A percentile compares a stretch with the other conserved stretches of the same genome.
Conservation (phyloP, 1,140 invertebrate genomes). For the Tetragonula clypearis region DNA sequence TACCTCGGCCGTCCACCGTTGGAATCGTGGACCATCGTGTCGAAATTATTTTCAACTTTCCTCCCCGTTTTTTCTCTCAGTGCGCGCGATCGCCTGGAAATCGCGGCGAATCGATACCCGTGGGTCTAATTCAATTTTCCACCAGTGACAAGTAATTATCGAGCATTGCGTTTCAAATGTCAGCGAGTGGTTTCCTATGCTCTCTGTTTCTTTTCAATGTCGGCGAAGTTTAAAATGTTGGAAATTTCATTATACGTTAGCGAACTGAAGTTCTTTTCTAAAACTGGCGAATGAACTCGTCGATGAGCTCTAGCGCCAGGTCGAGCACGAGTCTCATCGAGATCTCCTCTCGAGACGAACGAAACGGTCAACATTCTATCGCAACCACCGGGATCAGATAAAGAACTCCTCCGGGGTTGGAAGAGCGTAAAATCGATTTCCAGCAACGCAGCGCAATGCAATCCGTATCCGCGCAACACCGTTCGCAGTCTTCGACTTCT, state of each 20-base stretch:
- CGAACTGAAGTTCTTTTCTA: not conserved
- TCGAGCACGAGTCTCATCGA: too few relatives aligned
- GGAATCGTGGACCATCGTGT: not conserved
- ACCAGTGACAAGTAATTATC: not conserved
- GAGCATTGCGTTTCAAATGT: not conserved
- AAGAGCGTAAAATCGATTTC: slow-evolving; percentile 19
- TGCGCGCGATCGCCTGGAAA: not conserved
- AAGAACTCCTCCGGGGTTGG: not conserved
- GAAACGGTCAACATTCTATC: not conserved
- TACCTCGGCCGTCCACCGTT: not conserved
- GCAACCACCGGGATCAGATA: too few relatives aligned
- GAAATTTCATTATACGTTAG: too few relatives aligned
- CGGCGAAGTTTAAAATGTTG: too few relatives aligned
- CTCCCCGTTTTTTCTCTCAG: not conserved
- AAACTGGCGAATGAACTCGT: not conserved
- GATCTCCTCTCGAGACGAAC: too few relatives aligned
- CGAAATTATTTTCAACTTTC: slow-evolving; percentile 24
- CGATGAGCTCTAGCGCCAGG: too few relatives aligned
- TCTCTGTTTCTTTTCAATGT: too few relatives aligned
- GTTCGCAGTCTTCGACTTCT: slow-evolving; percentile 2
- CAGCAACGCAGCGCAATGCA: slow-evolving; percentile 23
- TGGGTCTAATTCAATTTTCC: not conserved
- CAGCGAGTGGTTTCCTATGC: too few relatives aligned
- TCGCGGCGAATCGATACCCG: not conserved
- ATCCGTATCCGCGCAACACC: slow-evolving; percentile 2